Evolutionary conservation across 64 coral and sea anemone genomes (phyloP).

Genomic region (Montipora cactus): DNA sequence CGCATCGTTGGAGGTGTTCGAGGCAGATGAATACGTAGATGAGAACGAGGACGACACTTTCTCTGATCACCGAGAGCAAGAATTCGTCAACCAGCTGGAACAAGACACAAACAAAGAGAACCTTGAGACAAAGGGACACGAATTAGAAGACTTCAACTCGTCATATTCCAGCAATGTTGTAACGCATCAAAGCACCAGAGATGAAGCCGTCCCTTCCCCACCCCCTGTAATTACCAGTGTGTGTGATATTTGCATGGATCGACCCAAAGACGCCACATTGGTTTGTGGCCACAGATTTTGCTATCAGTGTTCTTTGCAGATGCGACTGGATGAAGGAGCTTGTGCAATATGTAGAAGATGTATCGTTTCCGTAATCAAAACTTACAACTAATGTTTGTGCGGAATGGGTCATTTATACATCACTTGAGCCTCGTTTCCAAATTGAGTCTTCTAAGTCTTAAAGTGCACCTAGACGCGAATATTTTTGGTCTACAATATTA

Average conservation of each 20-base stretch:
- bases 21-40: background rate
- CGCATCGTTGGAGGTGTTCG: background rate
- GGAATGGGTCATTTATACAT: background rate
- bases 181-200: background rate
- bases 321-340: slow-evolving; percentile 64
- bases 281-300: slow-evolving; percentile 78
- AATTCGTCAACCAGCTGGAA: background rate
- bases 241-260: slow-evolving; percentile 82
- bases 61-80: background rate
- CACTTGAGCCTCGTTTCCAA: background rate
- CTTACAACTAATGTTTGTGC: slow-evolving; percentile 56
- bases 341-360: slow-evolving; percentile 72
- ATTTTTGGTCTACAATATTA: too few species aligned
- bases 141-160: background rate
- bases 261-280: slow-evolving; percentile 71
- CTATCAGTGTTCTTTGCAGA: slow-evolving; percentile 67
- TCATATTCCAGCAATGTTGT: background rate
- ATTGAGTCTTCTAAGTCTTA: too few species aligned
- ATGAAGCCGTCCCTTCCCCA: background rate
- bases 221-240: background rate
- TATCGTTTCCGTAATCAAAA: slow-evolving; percentile 79
- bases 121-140: background rate
- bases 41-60: background rate
- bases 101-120: background rate
- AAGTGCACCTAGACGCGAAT: too few species aligned